These are phyloP conservation scores for Xyrauchen texanus DNA, from an alignment of 2,113 vertebrate species.

Conservation along the genomic window DNA sequence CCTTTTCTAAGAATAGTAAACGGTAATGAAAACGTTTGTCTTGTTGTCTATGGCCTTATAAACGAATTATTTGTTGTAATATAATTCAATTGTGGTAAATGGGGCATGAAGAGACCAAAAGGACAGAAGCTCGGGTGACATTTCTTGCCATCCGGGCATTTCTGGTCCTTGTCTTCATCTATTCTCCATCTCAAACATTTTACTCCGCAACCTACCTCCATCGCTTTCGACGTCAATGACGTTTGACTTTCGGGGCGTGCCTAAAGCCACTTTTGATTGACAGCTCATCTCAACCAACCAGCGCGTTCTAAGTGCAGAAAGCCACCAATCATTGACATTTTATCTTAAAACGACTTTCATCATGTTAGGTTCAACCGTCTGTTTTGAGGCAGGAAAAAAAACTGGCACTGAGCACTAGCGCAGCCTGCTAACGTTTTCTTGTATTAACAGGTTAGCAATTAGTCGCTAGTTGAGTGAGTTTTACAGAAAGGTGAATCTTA, in stretches of 20 bases:
- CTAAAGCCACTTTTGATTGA: conserved; percentile 3
- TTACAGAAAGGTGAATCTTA: not conserved
- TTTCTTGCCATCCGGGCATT: conserved; percentile 44
- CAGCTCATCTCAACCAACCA: conserved; percentile 11
- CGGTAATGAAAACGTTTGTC: not conserved
- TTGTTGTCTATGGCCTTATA: not conserved
- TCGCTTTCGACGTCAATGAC: conserved; percentile 21
- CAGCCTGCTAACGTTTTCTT: conserved; percentile 37
- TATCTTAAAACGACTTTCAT: not conserved
- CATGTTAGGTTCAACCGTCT: conserved; percentile 26
- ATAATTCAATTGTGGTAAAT: not conserved
- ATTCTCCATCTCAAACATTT: conserved; percentile 30
- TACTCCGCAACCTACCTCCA: conserved; percentile 25
- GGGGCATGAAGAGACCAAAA: not conserved
- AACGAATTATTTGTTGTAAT: not conserved
- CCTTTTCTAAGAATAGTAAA: conserved; percentile 17
- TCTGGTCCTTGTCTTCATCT: conserved; percentile 25
- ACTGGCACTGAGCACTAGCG: conserved; percentile 40
- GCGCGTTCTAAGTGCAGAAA: not conserved
- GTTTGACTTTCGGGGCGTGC: conserved; percentile 46
- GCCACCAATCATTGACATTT: conserved; percentile 25
- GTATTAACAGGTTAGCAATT: conserved; percentile 8
- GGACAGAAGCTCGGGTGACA: conserved; percentile 17
- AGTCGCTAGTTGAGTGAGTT: not conserved
- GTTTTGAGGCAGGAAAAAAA: conserved; percentile 55